Conservation (phyloP, 2,797 vertebrate species). For the Micropoecilia bifurca region DNA sequence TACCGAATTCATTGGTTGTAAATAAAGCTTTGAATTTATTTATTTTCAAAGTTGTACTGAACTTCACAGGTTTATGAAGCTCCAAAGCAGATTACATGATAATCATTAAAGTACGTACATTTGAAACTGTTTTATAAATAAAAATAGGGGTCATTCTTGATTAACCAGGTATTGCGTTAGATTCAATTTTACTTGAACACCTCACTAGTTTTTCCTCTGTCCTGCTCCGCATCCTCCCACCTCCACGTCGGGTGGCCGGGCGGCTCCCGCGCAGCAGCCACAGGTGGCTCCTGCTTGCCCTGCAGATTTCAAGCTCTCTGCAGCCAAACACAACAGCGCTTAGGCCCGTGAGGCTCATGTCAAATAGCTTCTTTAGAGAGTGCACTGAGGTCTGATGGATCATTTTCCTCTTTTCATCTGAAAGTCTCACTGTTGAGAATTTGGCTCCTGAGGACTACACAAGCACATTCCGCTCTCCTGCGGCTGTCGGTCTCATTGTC, state of each 20-base stretch:
- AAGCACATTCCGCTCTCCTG: slow-evolving; percentile 60
- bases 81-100: background rate
- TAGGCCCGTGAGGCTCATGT: slow-evolving; percentile 51
- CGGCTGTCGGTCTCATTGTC: slow-evolving; percentile 31
- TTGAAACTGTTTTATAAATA: background rate
- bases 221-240: slow-evolving; percentile 13
- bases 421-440: slow-evolving; percentile 43
- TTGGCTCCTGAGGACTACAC: slow-evolving; percentile 50
- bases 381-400: slow-evolving; percentile 55
- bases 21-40: background rate
- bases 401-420: slow-evolving; percentile 59
- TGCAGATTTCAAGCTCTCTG: slow-evolving; percentile 42
- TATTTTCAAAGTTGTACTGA: background rate
- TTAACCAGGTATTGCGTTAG: background rate
- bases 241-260: slow-evolving; percentile 25
- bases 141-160: background rate
- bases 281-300: slow-evolving; percentile 80
- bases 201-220: background rate
- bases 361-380: slow-evolving; percentile 64
- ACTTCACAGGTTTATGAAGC: background rate
- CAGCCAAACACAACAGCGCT: slow-evolving; percentile 73
- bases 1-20: background rate
- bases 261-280: slow-evolving; percentile 57
- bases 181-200: slow-evolving; percentile 1
- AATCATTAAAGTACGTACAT: background rate